Evolutionary conservation across 2,888 invertebrate species (phyloP), one percentile per base, ranked within the genome.

Genomic region (Cantharis nigra): DNA sequence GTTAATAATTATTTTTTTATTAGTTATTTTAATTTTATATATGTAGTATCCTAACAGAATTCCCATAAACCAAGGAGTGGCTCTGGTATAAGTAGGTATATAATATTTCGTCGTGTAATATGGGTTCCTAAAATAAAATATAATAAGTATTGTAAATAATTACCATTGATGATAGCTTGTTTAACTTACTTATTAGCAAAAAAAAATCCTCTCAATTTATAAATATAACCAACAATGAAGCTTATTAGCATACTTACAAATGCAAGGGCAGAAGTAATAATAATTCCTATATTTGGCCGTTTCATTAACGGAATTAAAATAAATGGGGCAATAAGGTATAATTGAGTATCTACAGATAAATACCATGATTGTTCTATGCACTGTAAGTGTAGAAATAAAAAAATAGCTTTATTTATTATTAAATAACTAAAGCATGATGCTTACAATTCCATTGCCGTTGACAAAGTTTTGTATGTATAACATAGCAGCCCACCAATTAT

Each of bases 31-130:
- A 9, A 26, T 26, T 26, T 26, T 26, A 26, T 26, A 26, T 9
- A 26, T 26, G 26, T 26, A 26, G 26, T 26, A 26, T 9, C 26
- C 26, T 26, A 26, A 26, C 1, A 26, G 9, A 26, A 26, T 26
- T 26, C 26, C 26, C 4, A 26, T 26, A 26, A 86, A 76, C 86
- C 86, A 86, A 7, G 85, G 83, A 28, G 82, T 77, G 13, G 85
- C 85, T 77, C 86, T 82, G 9, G 84, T 83, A 72, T 86, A 84
- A 0, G 86, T 85, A 74, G 79, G 76, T 2, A 83, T 70, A 70
- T 86, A 86, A 75, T 85, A 86, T 7, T 82, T 70, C n/a, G 77
- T 78, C 26, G 9, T 26, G 26, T 9, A 26, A 26, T 26, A 7
- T 9, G 20, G 33, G 16, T 71, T 26, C 62, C n/a, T 14, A 67